These are phyloP conservation scores for Vicugna pacos DNA, from an alignment of 2,113 vertebrate genomes.

Conservation along the genomic window DNA sequence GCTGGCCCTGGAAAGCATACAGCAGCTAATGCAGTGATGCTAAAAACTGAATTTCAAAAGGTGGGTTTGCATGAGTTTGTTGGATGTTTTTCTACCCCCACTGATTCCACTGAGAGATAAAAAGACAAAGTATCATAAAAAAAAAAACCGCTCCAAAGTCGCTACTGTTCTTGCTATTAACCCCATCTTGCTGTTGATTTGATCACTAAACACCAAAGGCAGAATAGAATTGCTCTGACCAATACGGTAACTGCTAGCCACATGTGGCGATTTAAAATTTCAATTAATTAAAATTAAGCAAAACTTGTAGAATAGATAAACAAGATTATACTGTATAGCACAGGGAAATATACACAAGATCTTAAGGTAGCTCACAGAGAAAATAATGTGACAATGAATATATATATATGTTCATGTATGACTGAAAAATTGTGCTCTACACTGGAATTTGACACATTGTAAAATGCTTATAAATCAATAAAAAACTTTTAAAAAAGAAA, in stretches of 20 bases:
- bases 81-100: background rate
- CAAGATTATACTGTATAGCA: too few species aligned
- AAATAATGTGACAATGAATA: too few species aligned
- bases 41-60: background rate
- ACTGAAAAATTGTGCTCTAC: too few species aligned
- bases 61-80: background rate
- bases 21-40: background rate
- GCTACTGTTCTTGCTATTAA: background rate
- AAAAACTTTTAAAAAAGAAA: too few species aligned
- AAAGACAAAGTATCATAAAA: background rate
- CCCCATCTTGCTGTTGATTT: background rate
- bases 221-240: background rate
- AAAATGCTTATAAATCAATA: too few species aligned
- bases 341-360: too few species aligned
- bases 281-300: background rate
- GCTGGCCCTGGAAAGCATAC: background rate
- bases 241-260: background rate
- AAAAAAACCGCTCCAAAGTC: background rate
- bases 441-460: too few species aligned
- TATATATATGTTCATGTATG: too few species aligned
- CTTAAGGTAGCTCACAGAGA: too few species aligned
- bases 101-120: background rate
- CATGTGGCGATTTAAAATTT: background rate
- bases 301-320: too few species aligned
- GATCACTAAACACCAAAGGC: background rate